Percentiles rank a stretch among this genome's conserved stretches.
phyloP scores from a whole-genome alignment of 2,113 vertebrate species.

The Hiodon tergisus region DNA sequence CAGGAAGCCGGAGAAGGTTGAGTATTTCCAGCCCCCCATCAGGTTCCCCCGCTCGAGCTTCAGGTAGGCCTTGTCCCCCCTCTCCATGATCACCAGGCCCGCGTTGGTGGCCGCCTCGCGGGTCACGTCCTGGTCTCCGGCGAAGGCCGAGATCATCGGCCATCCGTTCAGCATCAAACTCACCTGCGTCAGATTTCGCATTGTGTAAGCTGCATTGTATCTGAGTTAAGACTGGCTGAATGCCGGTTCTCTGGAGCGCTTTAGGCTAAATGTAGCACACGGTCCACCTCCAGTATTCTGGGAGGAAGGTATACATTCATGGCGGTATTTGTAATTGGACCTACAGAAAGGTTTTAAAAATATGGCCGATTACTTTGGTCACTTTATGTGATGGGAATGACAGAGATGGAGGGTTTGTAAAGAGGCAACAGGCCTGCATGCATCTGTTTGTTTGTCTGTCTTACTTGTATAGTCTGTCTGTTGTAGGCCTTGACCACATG shows the following conservation, averaged over 20 bases:
- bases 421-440: background rate
- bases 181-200: slow-evolving; percentile 54
- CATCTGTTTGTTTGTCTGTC: background rate
- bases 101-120: slow-evolving; percentile 79
- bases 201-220: background rate
- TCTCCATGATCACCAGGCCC: slow-evolving; percentile 78
- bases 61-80: slow-evolving; percentile 77
- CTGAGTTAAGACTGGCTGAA: too few species aligned
- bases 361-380: too few species aligned
- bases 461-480: slow-evolving; percentile 80
- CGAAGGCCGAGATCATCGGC: slow-evolving; percentile 80
- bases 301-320: too few species aligned
- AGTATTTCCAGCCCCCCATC: slow-evolving; percentile 84
- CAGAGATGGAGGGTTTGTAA: background rate
- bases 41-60: slow-evolving; percentile 78
- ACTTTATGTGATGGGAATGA: background rate
- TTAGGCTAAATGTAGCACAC: background rate
- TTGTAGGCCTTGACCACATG: slow-evolving; percentile 86
- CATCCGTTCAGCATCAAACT: slow-evolving; percentile 80
- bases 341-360: too few species aligned
- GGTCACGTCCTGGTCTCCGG: slow-evolving; percentile 81
- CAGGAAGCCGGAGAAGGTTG: slow-evolving; percentile 81
- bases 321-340: too few species aligned
- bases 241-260: background rate
- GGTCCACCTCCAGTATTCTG: too few species aligned